Evolutionary conservation across 2,888 invertebrate species (phyloP).

Genomic region (Synanthedon formicaeformis): DNA sequence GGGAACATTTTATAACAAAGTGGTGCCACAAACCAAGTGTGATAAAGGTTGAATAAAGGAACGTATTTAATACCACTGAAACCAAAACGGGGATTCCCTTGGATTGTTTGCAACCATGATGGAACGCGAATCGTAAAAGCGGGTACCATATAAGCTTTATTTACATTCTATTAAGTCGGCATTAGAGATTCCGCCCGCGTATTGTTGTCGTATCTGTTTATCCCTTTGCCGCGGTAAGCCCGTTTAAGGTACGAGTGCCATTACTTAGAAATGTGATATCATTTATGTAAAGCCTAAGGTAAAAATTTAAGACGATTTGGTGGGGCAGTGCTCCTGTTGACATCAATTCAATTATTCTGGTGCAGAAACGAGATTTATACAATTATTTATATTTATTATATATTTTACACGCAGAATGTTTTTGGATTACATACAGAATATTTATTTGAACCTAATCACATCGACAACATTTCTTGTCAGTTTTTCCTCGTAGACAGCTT

Average conservation of each 20-base stretch:
- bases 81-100: not conserved
- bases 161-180: slow-evolving; percentile 3
- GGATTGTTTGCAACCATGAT: not conserved
- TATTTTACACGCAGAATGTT: too few species aligned
- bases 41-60: too few species aligned
- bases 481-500: too few species aligned
- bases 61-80: not conserved
- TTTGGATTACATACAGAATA: too few species aligned
- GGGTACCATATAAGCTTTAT: slow-evolving; percentile 3
- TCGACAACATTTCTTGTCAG: too few species aligned
- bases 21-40: too few species aligned
- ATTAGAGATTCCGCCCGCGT: slow-evolving; percentile 1
- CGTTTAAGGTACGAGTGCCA: not conserved
- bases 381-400: too few species aligned
- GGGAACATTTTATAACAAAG: too few species aligned
- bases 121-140: not conserved
- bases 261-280: not conserved
- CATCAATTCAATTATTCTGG: too few species aligned
- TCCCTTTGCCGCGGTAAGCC: slow-evolving; percentile 1
- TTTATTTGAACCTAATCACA: too few species aligned
- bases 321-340: not conserved
- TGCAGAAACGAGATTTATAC: too few species aligned
- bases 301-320: not conserved
- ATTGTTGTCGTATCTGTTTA: slow-evolving; percentile 2
- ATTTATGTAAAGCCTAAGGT: not conserved